A percentile compares a stretch with the other conserved stretches of the same genome.
phyloP scores from a whole-genome alignment of 2,888 invertebrate species.

The Oscheius sp. region DNA sequence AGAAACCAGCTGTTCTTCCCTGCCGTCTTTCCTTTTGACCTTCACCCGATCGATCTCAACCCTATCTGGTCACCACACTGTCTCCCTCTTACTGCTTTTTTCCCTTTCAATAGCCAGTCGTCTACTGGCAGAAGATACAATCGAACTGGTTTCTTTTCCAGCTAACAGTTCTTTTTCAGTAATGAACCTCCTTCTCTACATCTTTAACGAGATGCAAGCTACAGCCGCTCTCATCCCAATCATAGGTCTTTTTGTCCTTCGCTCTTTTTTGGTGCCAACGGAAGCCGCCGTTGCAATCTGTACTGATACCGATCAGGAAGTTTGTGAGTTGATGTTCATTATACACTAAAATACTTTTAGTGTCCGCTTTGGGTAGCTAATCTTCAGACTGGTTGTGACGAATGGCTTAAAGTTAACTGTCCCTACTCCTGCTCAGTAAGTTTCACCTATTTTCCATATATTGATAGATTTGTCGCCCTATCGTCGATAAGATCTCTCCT shows the following conservation, averaged over 20 bases:
- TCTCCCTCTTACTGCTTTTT: neutral
- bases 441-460: too few relatives aligned
- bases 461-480: slow-evolving; percentile 19
- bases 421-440: slow-evolving; percentile 24
- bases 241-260: slow-evolving; percentile 21
- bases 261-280: slow-evolving; percentile 13
- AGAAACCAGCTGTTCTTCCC: slow-evolving; percentile 17
- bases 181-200: slow-evolving; percentile 29
- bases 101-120: neutral
- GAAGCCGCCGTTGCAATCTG: slow-evolving; percentile 4
- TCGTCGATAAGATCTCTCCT: slow-evolving; percentile 20
- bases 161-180: slow-evolving; percentile 6
- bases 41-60: slow-evolving; percentile 13
- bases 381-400: slow-evolving; percentile 13
- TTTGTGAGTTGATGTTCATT: slow-evolving; percentile 4
- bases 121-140: slow-evolving; percentile 11
- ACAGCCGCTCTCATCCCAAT: slow-evolving; percentile 27
- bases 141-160: slow-evolving; percentile 21
- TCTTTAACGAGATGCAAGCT: slow-evolving; percentile 27
- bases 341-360: neutral
- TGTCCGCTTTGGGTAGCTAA: slow-evolving; percentile 28
- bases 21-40: neutral
- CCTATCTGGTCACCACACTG: neutral
- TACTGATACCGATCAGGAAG: slow-evolving; percentile 19
- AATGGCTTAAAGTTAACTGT: slow-evolving; percentile 16